phyloP scores from a whole-genome alignment of 1,140 invertebrate genomes.

The Anastrepha obliqua region DNA sequence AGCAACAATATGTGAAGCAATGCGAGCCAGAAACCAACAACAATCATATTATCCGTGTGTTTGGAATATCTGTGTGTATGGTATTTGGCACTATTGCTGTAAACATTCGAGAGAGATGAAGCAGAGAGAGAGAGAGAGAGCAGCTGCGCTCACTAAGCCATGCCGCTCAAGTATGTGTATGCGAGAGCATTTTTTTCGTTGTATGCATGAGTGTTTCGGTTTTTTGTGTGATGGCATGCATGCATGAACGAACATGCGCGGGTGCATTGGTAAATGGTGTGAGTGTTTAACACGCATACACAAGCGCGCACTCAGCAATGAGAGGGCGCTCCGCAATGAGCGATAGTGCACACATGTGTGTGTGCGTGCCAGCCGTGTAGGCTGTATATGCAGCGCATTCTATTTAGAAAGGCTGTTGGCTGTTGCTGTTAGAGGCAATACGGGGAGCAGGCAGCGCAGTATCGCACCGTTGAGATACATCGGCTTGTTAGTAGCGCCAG shows the following conservation, averaged over 20 bases:
- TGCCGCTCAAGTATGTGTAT: background rate
- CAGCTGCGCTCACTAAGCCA: background rate
- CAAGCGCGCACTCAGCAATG: background rate
- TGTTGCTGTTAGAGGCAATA: background rate
- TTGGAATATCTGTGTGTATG: background rate
- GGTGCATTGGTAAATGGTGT: slow-evolving; percentile 18
- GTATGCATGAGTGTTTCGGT: background rate
- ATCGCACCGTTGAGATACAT: slow-evolving; percentile 62
- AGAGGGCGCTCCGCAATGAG: background rate
- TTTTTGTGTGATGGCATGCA: background rate
- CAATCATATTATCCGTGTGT: slow-evolving; percentile 12
- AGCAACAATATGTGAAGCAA: slow-evolving; percentile 11
- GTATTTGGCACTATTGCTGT: background rate
- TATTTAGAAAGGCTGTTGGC: slow-evolving; percentile 67
- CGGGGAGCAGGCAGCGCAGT: slow-evolving; percentile 60
- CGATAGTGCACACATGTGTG: background rate
- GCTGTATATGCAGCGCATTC: slow-evolving; percentile 61
- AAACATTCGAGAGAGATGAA: background rate
- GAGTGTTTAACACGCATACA: background rate
- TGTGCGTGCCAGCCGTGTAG: background rate
- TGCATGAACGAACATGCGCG: slow-evolving; percentile 26
- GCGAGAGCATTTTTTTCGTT: background rate
- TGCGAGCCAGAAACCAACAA: background rate
- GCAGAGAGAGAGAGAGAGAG: background rate
- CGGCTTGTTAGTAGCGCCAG: slow-evolving; percentile 62